Evolutionary conservation across 2,797 vertebrate genomes (phyloP).

Genomic region (Ptychobarbus kaznakovi): DNA sequence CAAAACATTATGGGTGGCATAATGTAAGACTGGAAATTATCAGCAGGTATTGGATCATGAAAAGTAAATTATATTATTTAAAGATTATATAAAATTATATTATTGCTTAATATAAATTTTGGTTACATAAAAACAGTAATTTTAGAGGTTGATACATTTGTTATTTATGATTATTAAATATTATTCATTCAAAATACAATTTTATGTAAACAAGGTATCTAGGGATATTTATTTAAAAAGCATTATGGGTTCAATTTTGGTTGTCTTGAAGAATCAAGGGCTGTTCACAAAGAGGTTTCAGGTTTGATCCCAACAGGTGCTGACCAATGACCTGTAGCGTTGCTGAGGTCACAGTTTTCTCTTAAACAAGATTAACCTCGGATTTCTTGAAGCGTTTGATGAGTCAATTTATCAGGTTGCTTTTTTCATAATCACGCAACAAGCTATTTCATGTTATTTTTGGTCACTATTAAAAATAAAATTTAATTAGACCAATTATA

Average conservation of each 20-base stretch:
- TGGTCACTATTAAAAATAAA: not conserved
- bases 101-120: not conserved
- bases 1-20: not conserved
- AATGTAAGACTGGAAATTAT: not conserved
- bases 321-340: not conserved
- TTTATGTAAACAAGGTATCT: not conserved
- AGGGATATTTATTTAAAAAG: not conserved
- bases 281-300: not conserved
- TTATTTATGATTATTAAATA: not conserved
- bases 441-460: not conserved
- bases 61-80: no score
- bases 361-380: no score
- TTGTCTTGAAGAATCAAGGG: constrained; percentile 1
- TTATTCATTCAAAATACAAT: not conserved
- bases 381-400: not conserved
- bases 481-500: not conserved
- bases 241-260: not conserved
- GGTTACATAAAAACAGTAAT: not conserved
- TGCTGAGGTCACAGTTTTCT: no score
- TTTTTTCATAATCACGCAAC: not conserved
- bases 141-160: not conserved
- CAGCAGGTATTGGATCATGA: not conserved
- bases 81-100: not conserved
- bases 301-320: not conserved
- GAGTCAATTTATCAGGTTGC: not conserved